These are phyloP conservation scores for Sarotherodon lohbergeri DNA, from an alignment of 2,113 vertebrate genomes.

Conservation along the genomic window DNA sequence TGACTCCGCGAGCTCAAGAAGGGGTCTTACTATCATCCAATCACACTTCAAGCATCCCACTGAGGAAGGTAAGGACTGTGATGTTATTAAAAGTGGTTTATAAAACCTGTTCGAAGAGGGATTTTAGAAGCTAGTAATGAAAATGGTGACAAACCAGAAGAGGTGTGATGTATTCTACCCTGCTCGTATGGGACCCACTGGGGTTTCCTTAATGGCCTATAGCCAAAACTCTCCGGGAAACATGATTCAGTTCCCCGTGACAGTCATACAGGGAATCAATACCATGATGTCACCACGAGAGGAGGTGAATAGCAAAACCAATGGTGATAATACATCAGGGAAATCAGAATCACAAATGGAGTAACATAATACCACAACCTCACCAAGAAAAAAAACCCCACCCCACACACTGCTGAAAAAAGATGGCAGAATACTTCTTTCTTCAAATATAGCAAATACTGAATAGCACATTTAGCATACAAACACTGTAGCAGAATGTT, in stretches of 20 bases:
- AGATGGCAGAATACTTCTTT: background rate
- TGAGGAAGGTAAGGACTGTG: background rate
- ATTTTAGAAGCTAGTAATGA: background rate
- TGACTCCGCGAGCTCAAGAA: conserved; percentile 15
- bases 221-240: conserved; percentile 42
- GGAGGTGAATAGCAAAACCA: conserved; percentile 27
- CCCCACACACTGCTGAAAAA: background rate
- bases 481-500: background rate
- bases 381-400: background rate
- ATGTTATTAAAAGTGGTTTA: background rate
- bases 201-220: conserved; percentile 38
- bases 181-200: background rate
- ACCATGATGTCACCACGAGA: conserved; percentile 56
- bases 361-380: background rate
- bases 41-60: background rate
- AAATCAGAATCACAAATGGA: background rate
- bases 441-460: background rate
- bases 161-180: background rate
- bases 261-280: conserved; percentile 41
- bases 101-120: background rate
- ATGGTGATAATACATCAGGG: conserved; percentile 12
- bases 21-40: conserved; percentile 8
- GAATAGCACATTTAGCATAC: background rate
- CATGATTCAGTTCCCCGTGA: conserved; percentile 46
- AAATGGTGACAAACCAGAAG: background rate